phyloP scores from a whole-genome alignment of 2,113 vertebrate species.

The Centrocercus urophasianus region DNA sequence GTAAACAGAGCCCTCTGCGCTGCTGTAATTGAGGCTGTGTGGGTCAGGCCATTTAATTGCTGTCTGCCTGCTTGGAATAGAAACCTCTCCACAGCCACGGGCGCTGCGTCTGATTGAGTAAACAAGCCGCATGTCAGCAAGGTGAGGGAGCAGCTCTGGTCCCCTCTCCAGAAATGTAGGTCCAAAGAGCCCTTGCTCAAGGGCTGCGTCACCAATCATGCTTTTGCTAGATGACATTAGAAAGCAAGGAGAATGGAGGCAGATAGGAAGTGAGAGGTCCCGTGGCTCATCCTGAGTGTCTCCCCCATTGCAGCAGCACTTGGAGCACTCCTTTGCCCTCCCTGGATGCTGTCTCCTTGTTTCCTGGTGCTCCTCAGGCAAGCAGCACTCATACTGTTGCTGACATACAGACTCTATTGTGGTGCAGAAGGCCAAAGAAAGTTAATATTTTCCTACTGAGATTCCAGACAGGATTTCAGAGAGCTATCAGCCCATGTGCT shows the following conservation, averaged over 20 bases:
- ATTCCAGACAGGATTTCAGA: background rate
- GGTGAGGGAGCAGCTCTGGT: background rate
- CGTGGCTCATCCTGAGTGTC: background rate
- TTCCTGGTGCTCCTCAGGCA: background rate
- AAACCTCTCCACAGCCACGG: constrained; percentile 53
- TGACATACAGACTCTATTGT: rapidly evolving
- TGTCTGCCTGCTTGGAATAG: constrained; percentile 74
- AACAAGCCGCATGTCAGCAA: constrained; percentile 45
- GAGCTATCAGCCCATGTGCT: background rate
- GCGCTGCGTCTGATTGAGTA: constrained; percentile 44
- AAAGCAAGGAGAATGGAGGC: background rate
- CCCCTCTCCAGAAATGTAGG: background rate
- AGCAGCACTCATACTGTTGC: rapidly evolving
- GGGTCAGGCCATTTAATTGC: constrained; percentile 75
- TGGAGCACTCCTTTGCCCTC: background rate
- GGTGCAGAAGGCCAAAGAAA: background rate
- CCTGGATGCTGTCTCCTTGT: background rate
- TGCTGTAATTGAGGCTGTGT: constrained; percentile 69
- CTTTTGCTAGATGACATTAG: background rate
- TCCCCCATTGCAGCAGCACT: rapidly evolving
- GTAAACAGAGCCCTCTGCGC: constrained; percentile 60
- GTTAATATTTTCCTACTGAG: background rate
- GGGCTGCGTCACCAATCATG: rapidly evolving
- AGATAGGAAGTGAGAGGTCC: background rate
- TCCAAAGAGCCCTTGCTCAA: background rate